Base-by-base conservation (phyloP, 2,888 invertebrate species). In the Stramonita haemastoma region DNA sequence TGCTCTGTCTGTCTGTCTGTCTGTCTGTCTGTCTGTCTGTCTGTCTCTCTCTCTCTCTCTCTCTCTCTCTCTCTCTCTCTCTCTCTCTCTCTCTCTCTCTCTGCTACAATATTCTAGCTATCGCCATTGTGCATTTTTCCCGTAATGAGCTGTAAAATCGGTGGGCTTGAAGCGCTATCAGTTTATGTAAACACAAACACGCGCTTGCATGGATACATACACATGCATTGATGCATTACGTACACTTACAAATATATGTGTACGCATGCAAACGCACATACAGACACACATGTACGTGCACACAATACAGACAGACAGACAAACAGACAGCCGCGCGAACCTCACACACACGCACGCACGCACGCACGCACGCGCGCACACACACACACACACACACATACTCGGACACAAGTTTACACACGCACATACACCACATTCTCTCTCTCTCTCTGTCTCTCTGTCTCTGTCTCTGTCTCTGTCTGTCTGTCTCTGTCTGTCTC, bases 61-160 rank as follows among this genome's bases (percentile, higher is more conserved):
- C 70, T 26, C 70, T 70, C 70, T 70, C 70, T 70, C 70, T 70
- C 70, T 70, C 70, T 70, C 70, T 70, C 17, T 70, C 70, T 70
- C 17, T 70, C 70, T 70, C 70, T 70, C 11, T 70, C 70, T 60
- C 13, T 26, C 17, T 26, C 26, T 26, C 66, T 66, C 66, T 13
- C 66, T 66, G 19, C 26, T 26, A 2, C 66, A 6, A 26, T 66
- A 13, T 66, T 17, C 17, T 26, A 66, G 19, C 13, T 66, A 66
- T 66, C 46, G 46, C 8, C 8, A 46, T 46, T 46, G 46, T 46
- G 46, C 46, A 8, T 46, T 46, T 46, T 46, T 8, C 46, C 46
- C 2, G 46, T 46, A 46, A 46, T 46, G 46, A 46, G 46, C 46
- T 46, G 46, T 46, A 8, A 46, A 46, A 46, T 46, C 46, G 8